Percentiles rank a stretch among this genome's conserved stretches.
Conservation (phyloP, 1,140 invertebrate genomes). For the Zaprionus ghesquierei region DNA sequence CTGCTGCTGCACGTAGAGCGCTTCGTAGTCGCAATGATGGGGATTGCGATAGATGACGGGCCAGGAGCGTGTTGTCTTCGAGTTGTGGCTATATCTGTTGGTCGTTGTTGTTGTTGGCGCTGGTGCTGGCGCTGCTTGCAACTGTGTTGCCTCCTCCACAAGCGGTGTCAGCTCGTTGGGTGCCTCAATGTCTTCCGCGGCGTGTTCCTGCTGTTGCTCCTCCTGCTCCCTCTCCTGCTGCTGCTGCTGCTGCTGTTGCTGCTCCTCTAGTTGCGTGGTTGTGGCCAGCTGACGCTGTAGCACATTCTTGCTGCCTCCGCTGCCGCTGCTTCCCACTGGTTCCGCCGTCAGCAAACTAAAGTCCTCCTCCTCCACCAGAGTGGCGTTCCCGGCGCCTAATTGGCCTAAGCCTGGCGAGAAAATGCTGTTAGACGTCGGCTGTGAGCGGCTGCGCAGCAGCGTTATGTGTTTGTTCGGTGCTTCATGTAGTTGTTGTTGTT, state of each 20-base stretch:
- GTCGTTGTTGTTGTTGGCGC: slow-evolving; percentile 32
- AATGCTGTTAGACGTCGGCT: slow-evolving; percentile 80
- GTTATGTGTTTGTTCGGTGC: slow-evolving; percentile 72
- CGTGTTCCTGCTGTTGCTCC: slow-evolving; percentile 21
- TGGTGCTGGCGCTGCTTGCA: not conserved
- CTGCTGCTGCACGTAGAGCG: slow-evolving; percentile 74
- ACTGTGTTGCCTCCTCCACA: slow-evolving; percentile 47
- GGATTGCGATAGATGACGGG: slow-evolving; percentile 82
- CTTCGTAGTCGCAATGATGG: slow-evolving; percentile 81
- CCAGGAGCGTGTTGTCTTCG: slow-evolving; percentile 81
- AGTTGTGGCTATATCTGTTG: slow-evolving; percentile 75
- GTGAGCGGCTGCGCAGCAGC: slow-evolving; percentile 70
- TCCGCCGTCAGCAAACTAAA: slow-evolving; percentile 63
- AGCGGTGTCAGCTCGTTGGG: slow-evolving; percentile 66
- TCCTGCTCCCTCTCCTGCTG: slow-evolving; percentile 28
- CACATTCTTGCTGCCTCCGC: slow-evolving; percentile 59
- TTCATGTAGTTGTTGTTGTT: slow-evolving; percentile 38
- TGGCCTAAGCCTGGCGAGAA: slow-evolving; percentile 72
- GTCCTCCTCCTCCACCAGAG: slow-evolving; percentile 80
- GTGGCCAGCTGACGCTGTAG: slow-evolving; percentile 69
- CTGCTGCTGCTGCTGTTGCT: slow-evolving; percentile 42
- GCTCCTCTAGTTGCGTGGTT: slow-evolving; percentile 59
- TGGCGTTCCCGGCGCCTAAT: slow-evolving; percentile 54
- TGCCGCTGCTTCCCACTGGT: slow-evolving; percentile 35
- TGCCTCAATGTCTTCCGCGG: slow-evolving; percentile 28